Evolutionary conservation across 2,888 invertebrate species (phyloP), one percentile per base, ranked within the genome.

Genomic region (Clunio marinus): DNA sequence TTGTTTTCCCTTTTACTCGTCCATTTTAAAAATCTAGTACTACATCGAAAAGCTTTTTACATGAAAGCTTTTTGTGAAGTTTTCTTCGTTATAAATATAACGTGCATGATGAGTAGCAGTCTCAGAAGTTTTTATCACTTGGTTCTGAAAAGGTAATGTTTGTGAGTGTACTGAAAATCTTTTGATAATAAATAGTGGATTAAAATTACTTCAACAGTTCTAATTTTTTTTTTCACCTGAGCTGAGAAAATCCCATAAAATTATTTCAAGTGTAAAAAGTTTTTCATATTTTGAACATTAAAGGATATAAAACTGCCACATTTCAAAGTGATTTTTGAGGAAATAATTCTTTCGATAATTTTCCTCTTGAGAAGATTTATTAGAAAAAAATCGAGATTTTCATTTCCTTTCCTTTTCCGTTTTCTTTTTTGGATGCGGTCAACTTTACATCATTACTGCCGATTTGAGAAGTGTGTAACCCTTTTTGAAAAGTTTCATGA

Each of bases 121-220:
- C 20, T 25, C 63, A 63, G 63, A 63, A 63, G 63, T 63, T 25
- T 63, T 63, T 63, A 63, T 63, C 63, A 24, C 45, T 63, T 63
- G 45, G 63, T 27, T 63, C 45, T 28, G 63, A 27, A 28, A 63
- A 27, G 63, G 28, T 22, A 35, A 32, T 20, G 22, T 4, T 22
- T 17, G 41, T 8, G 8, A 32, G 32, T 7, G 15, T 10, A 41
- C n/a, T 32, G 15, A n/a, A 10, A 41, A 41, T 10, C 41, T 13
- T n/a, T 10, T 13, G 51, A n/a, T 51, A 1, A 32, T 32, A 7
- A 4, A 32, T 20, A 5, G 51, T 51, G 51, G 51, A 51, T 51
- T 51, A 51, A 20, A 51, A 51, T 41, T n/a, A n/a, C n/a, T n/a
- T n/a, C n/a, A n/a, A n/a, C n/a, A n/a, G n/a, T n/a, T n/a, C n/a